Evolutionary conservation across 2,888 invertebrate species (phyloP), one percentile per base, ranked within the genome.

Genomic region (Ceratothoa steindachneri): DNA sequence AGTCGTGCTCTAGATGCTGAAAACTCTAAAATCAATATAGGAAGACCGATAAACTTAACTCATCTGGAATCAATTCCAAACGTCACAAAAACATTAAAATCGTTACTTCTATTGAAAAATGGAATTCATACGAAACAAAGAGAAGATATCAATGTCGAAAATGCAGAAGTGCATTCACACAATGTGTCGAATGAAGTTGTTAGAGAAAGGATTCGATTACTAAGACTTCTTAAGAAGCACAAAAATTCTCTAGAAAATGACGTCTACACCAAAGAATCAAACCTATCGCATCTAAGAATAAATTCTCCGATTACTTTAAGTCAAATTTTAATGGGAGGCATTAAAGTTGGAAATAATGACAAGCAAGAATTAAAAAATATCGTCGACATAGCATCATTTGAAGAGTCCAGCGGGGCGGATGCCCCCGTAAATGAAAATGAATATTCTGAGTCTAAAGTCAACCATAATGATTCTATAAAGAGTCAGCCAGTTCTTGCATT

Each of bases 201-300:
- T 22, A 60, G 60, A 60, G 60, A 60, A 7, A n/a, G 60, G 24
- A 60, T 60, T 7, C 60, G 60, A 22, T 3, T 60, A 51, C 24
- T 60, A 24, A 60, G 60, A 60, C 60, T 60, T 1, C 24, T 60
- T n/a, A 60, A 60, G 24, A 60, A 60, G 24, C 60, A 60, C 27
- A 60, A 60, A 60, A 60, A n/a, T 22, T 60, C 60, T 60, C 24
- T 60, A 12, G 60, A 60, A 60, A 60, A 60, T 60, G 60, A 60
- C 24, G n/a, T 60, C 60, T 24, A 60, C 24, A 60, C 60, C 22
- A 60, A 60, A 7, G 27, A 4, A 24, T 60, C 60, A 22, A 60
- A 60, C 24, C 60, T 60, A 12, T 60, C 60, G 1, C 24, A 60
- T 60, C 24, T 60, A n/a, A n/a, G 60, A 1, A 60, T 60, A 60